These are phyloP conservation scores for Pinctada fucata DNA, from an alignment of 2,888 invertebrate genomes.

Conservation along the genomic window DNA sequence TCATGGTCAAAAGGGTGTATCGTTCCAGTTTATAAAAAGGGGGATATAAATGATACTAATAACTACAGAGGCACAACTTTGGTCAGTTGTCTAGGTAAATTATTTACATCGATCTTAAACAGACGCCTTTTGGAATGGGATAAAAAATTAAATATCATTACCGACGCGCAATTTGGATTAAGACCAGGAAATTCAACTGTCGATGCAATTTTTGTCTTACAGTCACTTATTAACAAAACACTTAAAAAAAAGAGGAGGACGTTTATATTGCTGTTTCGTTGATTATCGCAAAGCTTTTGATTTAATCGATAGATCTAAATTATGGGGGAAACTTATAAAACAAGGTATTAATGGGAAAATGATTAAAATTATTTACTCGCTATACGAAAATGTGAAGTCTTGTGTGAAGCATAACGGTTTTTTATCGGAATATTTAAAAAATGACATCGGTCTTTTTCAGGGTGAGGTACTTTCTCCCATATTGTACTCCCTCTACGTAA, in stretches of 20 bases:
- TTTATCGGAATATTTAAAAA: no score
- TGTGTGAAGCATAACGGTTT: no score
- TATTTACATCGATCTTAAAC: no score
- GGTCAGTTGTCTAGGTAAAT: constrained; percentile 27
- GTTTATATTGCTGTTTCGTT: constrained; percentile 17
- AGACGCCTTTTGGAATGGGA: no score
- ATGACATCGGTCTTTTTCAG: no score
- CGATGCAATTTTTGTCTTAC: constrained; percentile 29
- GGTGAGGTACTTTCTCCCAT: no score
- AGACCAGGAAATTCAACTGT: constrained; percentile 25
- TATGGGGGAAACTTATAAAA: no score
- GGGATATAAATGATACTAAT: constrained; percentile 23
- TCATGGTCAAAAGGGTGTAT: constrained; percentile 34
- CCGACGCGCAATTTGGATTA: constrained; percentile 39
- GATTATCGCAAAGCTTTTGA: neutral
- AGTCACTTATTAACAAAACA: constrained; percentile 15
- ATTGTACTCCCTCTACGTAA: no score
- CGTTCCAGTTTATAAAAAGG: constrained; percentile 37
- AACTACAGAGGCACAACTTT: constrained; percentile 40
- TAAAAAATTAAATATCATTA: no score
- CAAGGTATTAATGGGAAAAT: no score
- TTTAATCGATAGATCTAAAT: neutral
- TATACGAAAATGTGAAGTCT: no score
- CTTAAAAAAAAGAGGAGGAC: constrained; percentile 20
- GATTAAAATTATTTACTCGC: no score